Evolutionary conservation across 1,140 invertebrate genomes (phyloP), one percentile per base, ranked within the genome.

Genomic region (Hyphantria cunea): DNA sequence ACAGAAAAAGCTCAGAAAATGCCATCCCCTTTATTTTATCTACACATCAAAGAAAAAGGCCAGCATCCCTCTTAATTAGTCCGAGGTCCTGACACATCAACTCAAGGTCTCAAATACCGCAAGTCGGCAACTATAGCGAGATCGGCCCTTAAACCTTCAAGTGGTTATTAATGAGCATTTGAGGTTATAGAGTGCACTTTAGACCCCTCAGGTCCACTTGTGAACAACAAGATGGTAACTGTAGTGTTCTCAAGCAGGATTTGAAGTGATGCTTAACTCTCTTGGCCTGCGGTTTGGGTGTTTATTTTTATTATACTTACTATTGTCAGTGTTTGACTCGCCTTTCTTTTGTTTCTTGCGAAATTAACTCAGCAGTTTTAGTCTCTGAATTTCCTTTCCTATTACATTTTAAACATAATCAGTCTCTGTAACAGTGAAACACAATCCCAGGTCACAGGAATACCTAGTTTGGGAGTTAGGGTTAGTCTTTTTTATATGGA

Each of bases 21-120:
- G 2, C 5, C 17, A 25, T 25, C 17, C 1, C 17, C 17, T 25
- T 25, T 25, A 25, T 25, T 5, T 25, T 25, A 25, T 25, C 17
- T 25, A 25, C 17, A 25, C 17, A 25, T 25, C 17, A 25, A 25
- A 25, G 17, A 25, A 25, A 25, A 25, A 25, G 37, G 2, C n/a
- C 37, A 39, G 37, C n/a, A 39, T 39, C n/a, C 37, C 37, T 39
- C n/a, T 39, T 39, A 39, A 39, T 44, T 44, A 44, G n/a, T 44
- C 12, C 6, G 41, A 13, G n/a, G 12, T 9, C 12, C 12, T 44
- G 41, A 37, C 8, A 37, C 8, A 7, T 37, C 17, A 11, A 8
- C 34, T 44, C 12, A 44, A 44, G 12, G n/a, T 6, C 41, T 13
- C 11, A 44, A 11, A 13, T 44, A 44, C 10, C 2, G 12, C 41